phyloP scores from a whole-genome alignment of 2,888 invertebrate genomes.

The Eupithecia subumbrata region DNA sequence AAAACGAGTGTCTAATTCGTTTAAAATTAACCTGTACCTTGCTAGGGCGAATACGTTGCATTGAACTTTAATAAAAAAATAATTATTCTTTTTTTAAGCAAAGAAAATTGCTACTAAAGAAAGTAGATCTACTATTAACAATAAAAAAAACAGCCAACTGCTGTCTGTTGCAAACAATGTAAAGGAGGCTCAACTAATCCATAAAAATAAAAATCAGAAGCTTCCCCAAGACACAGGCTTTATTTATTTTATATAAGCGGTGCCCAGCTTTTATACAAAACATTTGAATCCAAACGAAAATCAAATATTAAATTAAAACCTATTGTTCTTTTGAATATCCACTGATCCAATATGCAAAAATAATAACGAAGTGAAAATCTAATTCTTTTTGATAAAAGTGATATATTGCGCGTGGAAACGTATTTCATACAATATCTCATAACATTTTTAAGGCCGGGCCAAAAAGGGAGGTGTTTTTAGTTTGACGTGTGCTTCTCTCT shows the following conservation, averaged over 20 bases:
- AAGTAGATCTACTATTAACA: too few species aligned
- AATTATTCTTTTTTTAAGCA: too few species aligned
- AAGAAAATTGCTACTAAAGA: not conserved
- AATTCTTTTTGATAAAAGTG: not conserved
- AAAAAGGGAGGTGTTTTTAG: not conserved
- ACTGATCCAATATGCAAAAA: not conserved
- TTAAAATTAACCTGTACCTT: constrained; percentile 21
- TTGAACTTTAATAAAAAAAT: not conserved
- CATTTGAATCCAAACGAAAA: too few species aligned
- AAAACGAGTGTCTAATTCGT: constrained; percentile 28
- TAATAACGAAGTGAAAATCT: not conserved
- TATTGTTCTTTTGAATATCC: not conserved
- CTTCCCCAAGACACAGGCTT: too few species aligned
- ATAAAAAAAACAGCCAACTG: not conserved
- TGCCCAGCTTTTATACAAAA: too few species aligned
- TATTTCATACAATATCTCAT: not conserved
- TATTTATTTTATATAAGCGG: too few species aligned
- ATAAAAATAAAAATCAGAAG: not conserved
- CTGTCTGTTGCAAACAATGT: not conserved
- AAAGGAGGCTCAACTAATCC: not conserved
- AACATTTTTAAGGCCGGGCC: not conserved
- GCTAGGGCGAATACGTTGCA: not conserved
- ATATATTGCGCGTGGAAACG: not conserved
- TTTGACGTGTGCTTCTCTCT: not conserved
- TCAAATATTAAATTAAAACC: too few species aligned